These are phyloP conservation scores for Microtus pennsylvanicus DNA, from an alignment of 2,113 vertebrate genomes.

Conservation along the genomic window DNA sequence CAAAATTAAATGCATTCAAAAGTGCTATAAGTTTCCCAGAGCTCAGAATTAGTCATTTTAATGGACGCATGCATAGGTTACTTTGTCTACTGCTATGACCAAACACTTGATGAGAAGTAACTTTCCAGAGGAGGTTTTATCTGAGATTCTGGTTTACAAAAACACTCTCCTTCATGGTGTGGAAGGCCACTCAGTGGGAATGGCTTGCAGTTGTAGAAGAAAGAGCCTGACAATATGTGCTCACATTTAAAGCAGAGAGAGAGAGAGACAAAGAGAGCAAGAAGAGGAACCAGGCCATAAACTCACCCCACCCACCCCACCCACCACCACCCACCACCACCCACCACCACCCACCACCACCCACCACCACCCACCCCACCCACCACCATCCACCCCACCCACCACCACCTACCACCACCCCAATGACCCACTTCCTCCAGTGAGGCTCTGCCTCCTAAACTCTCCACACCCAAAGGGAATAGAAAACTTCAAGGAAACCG, in stretches of 20 bases:
- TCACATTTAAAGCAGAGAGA: not conserved
- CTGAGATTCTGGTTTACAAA: not conserved
- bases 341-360: not conserved
- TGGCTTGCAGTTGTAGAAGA: not conserved
- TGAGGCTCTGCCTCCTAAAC: not conserved
- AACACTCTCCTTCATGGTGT: not conserved
- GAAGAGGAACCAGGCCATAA: not conserved
- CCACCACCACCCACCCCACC: not conserved
- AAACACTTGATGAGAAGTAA: not conserved
- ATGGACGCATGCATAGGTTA: not conserved
- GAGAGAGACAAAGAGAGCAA: not conserved
- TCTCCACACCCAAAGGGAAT: not conserved
- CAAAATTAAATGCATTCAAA: constrained; percentile 11
- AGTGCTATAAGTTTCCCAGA: not conserved
- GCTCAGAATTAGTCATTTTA: constrained; percentile 11
- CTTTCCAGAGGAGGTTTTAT: not conserved
- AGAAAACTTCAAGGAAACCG: not conserved
- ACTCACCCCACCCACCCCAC: not conserved
- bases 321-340: not conserved
- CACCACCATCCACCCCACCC: not conserved
- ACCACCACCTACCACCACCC: not conserved
- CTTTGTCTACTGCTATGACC: not conserved
- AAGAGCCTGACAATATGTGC: not conserved
- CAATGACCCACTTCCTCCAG: not conserved
- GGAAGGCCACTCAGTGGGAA: not conserved